Evolutionary conservation across 1,140 invertebrate genomes (phyloP).

Genomic region (Nymphalis io): DNA sequence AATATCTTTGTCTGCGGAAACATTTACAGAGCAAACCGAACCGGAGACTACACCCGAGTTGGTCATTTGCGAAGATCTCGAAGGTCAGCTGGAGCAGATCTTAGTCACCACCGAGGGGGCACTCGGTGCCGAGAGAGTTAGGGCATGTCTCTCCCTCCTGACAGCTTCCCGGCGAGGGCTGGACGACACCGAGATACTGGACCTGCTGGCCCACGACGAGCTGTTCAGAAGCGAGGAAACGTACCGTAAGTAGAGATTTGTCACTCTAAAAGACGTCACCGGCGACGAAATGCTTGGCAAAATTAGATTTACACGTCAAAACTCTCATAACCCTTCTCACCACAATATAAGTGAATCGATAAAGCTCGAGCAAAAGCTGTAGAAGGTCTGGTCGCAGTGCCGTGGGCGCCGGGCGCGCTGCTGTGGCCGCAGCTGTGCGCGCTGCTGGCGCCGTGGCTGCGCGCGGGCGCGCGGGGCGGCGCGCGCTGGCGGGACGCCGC

Average conservation of each 20-base stretch:
- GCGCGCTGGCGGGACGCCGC: slow-evolving; percentile 84
- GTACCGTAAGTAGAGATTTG: slow-evolving; percentile 79
- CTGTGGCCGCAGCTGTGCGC: slow-evolving; percentile 85
- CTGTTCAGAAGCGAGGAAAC: slow-evolving; percentile 84
- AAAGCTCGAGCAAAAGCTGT: background rate
- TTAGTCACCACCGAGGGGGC: slow-evolving; percentile 85
- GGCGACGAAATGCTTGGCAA: too few species aligned
- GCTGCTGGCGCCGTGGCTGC: slow-evolving; percentile 84
- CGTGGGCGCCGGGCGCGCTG: slow-evolving; percentile 81
- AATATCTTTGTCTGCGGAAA: slow-evolving; percentile 82
- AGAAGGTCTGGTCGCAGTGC: slow-evolving; percentile 9
- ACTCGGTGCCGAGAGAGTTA: slow-evolving; percentile 82
- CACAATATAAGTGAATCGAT: too few species aligned
- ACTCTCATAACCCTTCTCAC: too few species aligned
- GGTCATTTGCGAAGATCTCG: slow-evolving; percentile 79
- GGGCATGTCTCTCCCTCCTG: slow-evolving; percentile 84
- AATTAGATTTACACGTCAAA: too few species aligned
- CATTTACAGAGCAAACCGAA: slow-evolving; percentile 68
- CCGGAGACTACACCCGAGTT: slow-evolving; percentile 63
- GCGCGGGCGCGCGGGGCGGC: slow-evolving; percentile 83
- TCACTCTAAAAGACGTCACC: too few species aligned
- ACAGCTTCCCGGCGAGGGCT: slow-evolving; percentile 86
- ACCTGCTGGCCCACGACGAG: slow-evolving; percentile 87
- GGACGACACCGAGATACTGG: slow-evolving; percentile 88
- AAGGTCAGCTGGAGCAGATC: slow-evolving; percentile 83